A percentile compares a stretch with the other conserved stretches of the same genome.
Evolutionary conservation across 2,888 invertebrate genomes (phyloP).

Genomic region (Capitulum mitella): DNA sequence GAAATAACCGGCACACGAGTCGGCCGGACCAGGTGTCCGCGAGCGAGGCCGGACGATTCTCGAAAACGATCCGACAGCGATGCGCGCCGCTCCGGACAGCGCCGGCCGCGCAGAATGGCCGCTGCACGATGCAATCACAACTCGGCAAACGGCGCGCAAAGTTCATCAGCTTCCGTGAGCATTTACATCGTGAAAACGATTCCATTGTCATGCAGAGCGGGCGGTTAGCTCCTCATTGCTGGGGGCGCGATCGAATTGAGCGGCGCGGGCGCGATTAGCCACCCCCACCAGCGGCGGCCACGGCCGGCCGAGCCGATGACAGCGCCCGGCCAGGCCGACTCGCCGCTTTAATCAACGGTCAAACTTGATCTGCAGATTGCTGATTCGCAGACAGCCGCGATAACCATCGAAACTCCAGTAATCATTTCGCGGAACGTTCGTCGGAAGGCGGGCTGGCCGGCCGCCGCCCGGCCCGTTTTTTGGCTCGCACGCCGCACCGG

Average conservation of each 20-base stretch:
- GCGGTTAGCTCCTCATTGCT: background rate
- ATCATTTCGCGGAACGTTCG: background rate
- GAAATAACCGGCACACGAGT: too few species aligned
- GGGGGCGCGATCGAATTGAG: background rate
- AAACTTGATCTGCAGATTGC: slow-evolving; percentile 24
- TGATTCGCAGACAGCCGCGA: slow-evolving; percentile 14
- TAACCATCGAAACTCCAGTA: background rate
- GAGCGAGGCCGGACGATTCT: background rate
- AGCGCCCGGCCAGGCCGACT: background rate
- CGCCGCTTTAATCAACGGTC: slow-evolving; percentile 1
- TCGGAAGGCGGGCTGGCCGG: background rate
- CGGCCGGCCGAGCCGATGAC: background rate
- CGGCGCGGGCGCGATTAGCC: background rate
- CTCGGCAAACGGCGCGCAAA: background rate
- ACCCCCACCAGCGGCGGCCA: background rate
- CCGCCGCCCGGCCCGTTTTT: background rate
- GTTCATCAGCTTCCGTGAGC: background rate
- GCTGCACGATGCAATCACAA: slow-evolving; percentile 12
- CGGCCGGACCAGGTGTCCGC: too few species aligned
- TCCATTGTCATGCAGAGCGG: slow-evolving; percentile 5
- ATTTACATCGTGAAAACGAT: background rate
- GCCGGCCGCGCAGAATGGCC: background rate
- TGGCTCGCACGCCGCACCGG: background rate
- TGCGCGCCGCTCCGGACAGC: background rate
- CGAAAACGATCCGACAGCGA: background rate